phyloP scores from a whole-genome alignment of 2,888 invertebrate genomes.

The Auanema freiburgensis region DNA sequence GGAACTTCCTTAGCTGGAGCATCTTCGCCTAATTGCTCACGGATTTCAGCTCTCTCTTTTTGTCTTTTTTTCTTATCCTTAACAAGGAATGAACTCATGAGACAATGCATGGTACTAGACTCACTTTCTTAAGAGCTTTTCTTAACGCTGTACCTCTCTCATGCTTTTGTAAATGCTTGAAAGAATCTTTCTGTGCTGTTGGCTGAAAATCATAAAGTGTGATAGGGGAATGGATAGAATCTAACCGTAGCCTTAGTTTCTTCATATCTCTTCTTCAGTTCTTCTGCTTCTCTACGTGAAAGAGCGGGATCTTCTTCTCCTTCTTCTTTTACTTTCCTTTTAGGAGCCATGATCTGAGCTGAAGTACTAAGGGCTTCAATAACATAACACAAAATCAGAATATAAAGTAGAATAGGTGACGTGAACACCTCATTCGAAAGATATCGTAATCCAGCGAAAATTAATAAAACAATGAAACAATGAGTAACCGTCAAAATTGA shows the following conservation, averaged over 20 bases:
- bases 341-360: too few species aligned
- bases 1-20: conserved; percentile 75
- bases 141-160: conserved; percentile 41
- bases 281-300: too few species aligned
- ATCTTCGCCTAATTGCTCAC: conserved; percentile 59
- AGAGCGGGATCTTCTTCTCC: too few species aligned
- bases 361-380: too few species aligned
- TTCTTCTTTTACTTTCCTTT: too few species aligned
- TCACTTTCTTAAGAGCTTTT: conserved; percentile 32
- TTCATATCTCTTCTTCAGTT: background rate
- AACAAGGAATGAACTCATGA: conserved; percentile 14
- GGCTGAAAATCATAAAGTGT: conserved; percentile 13
- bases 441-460: too few species aligned
- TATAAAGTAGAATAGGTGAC: too few species aligned
- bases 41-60: conserved; percentile 46
- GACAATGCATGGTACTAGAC: background rate
- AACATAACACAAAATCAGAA: too few species aligned
- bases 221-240: background rate
- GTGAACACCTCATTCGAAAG: too few species aligned
- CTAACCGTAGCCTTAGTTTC: background rate
- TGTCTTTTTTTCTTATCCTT: conserved; percentile 58
- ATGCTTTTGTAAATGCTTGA: conserved; percentile 39
- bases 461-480: background rate
- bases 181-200: conserved; percentile 34
- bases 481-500: background rate